A percentile compares a stretch with the other conserved stretches of the same genome.
phyloP scores from a whole-genome alignment of 2,797 vertebrate genomes.

The Rhinoraja longicauda region DNA sequence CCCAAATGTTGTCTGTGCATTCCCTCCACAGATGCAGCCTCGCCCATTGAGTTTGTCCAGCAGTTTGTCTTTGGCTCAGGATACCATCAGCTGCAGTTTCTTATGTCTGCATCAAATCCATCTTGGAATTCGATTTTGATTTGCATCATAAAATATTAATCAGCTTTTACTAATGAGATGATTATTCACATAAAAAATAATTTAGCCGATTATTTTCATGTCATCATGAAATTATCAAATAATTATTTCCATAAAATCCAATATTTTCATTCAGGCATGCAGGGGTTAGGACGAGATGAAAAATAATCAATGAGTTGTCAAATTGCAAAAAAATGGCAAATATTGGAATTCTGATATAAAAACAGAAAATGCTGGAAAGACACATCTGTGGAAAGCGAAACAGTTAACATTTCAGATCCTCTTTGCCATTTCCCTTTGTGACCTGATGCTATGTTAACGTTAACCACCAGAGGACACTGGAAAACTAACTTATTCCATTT shows the following conservation, averaged over 20 bases:
- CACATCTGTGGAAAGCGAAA: no score
- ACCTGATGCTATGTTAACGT: not conserved
- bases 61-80: no score
- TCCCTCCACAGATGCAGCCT: no score
- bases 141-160: not conserved
- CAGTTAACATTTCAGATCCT: no score
- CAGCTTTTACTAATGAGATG: not conserved
- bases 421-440: not conserved
- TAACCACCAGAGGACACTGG: conserved; percentile 10
- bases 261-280: not conserved
- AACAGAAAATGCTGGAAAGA: no score
- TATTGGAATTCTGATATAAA: no score
- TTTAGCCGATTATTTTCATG: not conserved
- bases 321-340: no score
- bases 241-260: not conserved
- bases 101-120: not conserved
- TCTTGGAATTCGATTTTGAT: not conserved
- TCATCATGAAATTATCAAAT: not conserved
- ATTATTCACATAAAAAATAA: not conserved
- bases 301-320: no score
- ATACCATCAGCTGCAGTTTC: no score
- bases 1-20: no score
- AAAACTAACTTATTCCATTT: not conserved
- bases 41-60: no score
- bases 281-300: no score